Evolutionary conservation across 2,113 vertebrate species (phyloP), one percentile per base, ranked within the genome.

Genomic region (Eonycteris spelaea): DNA sequence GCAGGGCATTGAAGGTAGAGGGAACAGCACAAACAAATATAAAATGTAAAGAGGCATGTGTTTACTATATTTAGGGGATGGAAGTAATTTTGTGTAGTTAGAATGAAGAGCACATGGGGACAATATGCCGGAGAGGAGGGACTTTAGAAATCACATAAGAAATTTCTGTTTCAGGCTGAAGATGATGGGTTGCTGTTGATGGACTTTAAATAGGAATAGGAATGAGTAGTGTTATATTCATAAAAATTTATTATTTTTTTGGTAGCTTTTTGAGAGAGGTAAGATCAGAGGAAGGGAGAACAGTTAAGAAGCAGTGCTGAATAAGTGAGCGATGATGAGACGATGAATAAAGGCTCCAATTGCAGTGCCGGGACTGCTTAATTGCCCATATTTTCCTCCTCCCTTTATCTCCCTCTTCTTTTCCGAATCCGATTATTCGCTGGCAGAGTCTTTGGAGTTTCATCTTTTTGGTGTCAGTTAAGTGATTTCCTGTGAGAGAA

Each of bases 341-440:
- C 30, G 30, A 28, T 33, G 43, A 65, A 48, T 30, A 38, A 67
- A 57, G 45, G 79, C 70, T 80, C 19, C 0, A 0, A 2, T 38
- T 45, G 40, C 33, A 38, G 57, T 30, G 33, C 75, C 8, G 0
- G 38, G 57, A 59, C 59, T 87, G 61, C 65, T 90, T 33, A 40
- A 85, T 53, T 88, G 77, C 30, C 51, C 24, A 1, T 28, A 13
- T 18, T 71, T 51, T 33, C 22, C 87, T 38, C 1, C 33, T 77
- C 67, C 4, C 35, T 16, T 24, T 7, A 2, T 26, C 35, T 38
- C 38, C 40, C 18, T 77, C 13, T 92, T 83, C 24, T 22, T 59
- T 87, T 95, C 63, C 53, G 68, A 91, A 71, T 95, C 73, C 74
- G 61, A 86, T 93, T 91, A 55, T 95, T 82, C 68, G 48, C 78